A percentile compares a stretch with the other conserved stretches of the same genome.
Evolutionary conservation across 2,113 vertebrate genomes (phyloP).

Genomic region (Notiomystis cincta): DNA sequence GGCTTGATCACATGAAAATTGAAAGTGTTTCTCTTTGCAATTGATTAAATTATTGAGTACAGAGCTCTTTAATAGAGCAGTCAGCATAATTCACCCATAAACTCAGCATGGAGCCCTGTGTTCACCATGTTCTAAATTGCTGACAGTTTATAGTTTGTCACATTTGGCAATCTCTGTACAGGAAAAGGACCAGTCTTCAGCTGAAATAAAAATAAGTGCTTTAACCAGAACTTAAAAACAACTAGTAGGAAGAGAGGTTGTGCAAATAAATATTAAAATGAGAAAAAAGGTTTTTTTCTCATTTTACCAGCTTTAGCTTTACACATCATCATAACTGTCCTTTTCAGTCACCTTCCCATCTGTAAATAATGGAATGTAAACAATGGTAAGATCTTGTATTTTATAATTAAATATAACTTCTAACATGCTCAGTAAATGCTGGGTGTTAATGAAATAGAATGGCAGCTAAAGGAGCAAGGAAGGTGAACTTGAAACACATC

Average conservation of each 20-base stretch:
- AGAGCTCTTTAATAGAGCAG: conserved; percentile 28
- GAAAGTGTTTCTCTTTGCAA: conserved; percentile 45
- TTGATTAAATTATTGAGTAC: conserved; percentile 28
- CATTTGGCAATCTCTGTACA: conserved; percentile 30
- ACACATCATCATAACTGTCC: not conserved
- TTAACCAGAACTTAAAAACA: conserved; percentile 11
- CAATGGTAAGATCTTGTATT: not conserved
- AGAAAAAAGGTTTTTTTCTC: no score
- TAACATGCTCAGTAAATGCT: not conserved
- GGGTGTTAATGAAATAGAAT: not conserved
- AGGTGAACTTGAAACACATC: not conserved
- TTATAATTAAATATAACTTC: not conserved
- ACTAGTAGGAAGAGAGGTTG: not conserved
- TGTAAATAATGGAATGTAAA: not conserved
- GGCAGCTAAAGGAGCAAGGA: not conserved
- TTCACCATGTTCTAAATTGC: conserved; percentile 5
- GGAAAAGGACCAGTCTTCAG: not conserved
- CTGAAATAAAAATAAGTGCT: conserved; percentile 42
- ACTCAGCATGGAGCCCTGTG: not conserved
- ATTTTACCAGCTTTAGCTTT: not conserved
- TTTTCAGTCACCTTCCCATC: not conserved
- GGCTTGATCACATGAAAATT: conserved; percentile 1
- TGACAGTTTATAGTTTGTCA: conserved; percentile 37
- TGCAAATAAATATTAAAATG: not conserved
- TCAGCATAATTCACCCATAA: conserved; percentile 6